These are phyloP conservation scores for Ptychodera flava DNA, from an alignment of 35 echinoderm and acorn worm genomes.

Conservation along the genomic window DNA sequence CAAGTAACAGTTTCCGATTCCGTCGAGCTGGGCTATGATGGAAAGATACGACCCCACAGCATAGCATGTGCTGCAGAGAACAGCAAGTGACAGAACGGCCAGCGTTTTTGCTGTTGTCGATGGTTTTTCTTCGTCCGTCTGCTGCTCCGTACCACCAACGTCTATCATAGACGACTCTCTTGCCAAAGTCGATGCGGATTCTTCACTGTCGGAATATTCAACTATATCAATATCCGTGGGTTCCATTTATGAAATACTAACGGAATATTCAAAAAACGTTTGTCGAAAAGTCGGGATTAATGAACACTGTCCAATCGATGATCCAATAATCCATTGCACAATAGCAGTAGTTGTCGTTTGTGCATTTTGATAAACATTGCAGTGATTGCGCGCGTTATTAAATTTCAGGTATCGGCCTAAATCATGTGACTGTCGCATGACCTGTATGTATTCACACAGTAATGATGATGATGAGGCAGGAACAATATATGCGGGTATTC, in stretches of 20 bases:
- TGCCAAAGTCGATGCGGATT: background rate
- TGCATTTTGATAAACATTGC: too few species aligned
- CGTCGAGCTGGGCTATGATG: background rate
- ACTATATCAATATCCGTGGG: background rate
- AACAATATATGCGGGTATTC: too few species aligned
- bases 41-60: background rate
- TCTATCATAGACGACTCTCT: background rate
- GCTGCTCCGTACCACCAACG: background rate
- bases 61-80: background rate
- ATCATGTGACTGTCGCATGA: too few species aligned
- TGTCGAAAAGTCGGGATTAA: too few species aligned
- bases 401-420: too few species aligned
- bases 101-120: background rate
- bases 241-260: background rate
- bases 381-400: too few species aligned
- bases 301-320: too few species aligned
- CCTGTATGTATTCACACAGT: too few species aligned
- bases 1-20: background rate
- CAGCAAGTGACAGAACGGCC: background rate
- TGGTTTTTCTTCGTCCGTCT: background rate
- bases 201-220: background rate
- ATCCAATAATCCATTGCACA: too few species aligned
- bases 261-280: too few species aligned
- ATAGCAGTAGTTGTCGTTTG: too few species aligned
- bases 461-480: too few species aligned